Percentiles rank a stretch among this genome's conserved stretches.
These are phyloP conservation scores for Callaeas wilsoni DNA, from an alignment of 2,113 vertebrate genomes.

Conservation along the genomic window DNA sequence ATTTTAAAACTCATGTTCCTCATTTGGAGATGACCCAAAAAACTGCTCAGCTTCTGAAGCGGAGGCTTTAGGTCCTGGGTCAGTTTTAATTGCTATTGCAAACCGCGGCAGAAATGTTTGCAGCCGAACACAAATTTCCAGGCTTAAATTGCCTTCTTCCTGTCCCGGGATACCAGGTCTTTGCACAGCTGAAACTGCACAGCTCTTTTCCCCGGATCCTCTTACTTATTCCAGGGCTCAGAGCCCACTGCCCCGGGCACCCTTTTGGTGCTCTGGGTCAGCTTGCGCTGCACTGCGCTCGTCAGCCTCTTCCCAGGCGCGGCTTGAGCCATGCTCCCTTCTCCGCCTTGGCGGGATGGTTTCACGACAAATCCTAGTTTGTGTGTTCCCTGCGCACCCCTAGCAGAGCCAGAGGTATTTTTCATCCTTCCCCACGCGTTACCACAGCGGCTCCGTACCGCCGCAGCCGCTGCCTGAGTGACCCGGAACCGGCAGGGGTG, in stretches of 20 bases:
- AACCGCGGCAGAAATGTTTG: neutral
- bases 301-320: neutral
- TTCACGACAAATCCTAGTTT: neutral
- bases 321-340: neutral
- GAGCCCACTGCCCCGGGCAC: neutral
- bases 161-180: constrained; percentile 40
- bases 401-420: neutral
- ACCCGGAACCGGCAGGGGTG: too few relatives aligned
- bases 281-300: neutral
- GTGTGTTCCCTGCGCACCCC: neutral
- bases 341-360: neutral
- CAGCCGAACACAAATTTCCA: constrained; percentile 4
- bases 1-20: neutral
- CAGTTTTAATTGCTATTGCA: neutral
- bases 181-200: neutral
- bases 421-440: neutral
- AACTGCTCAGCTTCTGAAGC: neutral
- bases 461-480: neutral
- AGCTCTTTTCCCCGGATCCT: neutral
- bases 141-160: constrained; percentile 50
- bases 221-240: neutral
- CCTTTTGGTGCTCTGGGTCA: neutral
- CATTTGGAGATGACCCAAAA: neutral
- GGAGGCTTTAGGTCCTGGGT: neutral
- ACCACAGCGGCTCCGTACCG: neutral